Conservation (phyloP, 2,113 vertebrate species). For the Sylvia atricapilla region DNA sequence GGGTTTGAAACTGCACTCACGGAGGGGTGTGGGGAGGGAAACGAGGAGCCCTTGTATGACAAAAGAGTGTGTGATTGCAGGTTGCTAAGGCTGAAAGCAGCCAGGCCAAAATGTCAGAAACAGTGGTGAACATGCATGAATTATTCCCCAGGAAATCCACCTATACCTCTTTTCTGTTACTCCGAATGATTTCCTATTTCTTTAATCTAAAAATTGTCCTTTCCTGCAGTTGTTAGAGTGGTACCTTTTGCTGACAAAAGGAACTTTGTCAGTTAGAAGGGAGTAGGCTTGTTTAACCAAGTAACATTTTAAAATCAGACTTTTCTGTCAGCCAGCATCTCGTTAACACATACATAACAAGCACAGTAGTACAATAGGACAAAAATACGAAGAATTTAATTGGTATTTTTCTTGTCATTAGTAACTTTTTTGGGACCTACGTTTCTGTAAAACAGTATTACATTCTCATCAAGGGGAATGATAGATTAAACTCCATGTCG, state of each 20-base stretch:
- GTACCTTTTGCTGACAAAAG: background rate
- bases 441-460: background rate
- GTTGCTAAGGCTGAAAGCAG: constrained; percentile 4
- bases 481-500: background rate
- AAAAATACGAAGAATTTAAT: background rate
- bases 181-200: background rate
- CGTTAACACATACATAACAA: background rate
- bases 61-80: background rate
- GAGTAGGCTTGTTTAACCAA: background rate
- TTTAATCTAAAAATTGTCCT: background rate
- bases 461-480: background rate
- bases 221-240: background rate
- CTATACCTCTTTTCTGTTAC: background rate
- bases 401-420: background rate
- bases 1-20: background rate
- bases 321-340: background rate
- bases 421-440: background rate
- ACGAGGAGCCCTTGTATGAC: background rate
- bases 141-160: background rate
- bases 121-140: background rate
- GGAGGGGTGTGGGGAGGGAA: background rate
- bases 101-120: background rate
- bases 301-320: background rate
- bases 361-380: background rate
- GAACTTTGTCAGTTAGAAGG: background rate